A percentile compares a stretch with the other conserved stretches of the same genome.
Conservation (phyloP, 2,113 vertebrate species). For the Corythaeola cristata region DNA sequence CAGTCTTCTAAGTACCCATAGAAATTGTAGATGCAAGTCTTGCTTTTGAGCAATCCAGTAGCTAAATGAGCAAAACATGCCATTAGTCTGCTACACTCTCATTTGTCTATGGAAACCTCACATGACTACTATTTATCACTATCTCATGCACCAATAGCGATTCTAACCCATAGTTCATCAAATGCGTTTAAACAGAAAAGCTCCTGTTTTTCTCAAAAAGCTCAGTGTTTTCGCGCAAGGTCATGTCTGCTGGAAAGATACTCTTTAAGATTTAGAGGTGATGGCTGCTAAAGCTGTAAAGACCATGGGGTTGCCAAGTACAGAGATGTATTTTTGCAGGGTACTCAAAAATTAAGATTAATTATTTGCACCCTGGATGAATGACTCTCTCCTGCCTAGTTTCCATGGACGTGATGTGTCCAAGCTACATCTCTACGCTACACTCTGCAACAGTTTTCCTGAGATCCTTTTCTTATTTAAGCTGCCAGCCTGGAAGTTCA, state of each 20-base stretch:
- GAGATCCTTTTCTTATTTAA: background rate
- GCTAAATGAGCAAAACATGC: background rate
- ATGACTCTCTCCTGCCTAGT: background rate
- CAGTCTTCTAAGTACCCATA: background rate
- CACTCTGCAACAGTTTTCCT: background rate
- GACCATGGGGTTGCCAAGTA: background rate
- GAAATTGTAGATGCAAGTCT: background rate
- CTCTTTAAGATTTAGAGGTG: background rate
- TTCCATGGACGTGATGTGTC: background rate
- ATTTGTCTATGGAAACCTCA: background rate
- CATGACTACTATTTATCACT: background rate
- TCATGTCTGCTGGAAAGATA: background rate
- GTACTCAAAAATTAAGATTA: background rate
- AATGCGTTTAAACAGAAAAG: background rate
- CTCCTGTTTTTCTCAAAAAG: background rate
- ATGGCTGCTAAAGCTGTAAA: background rate
- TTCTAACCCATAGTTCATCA: background rate
- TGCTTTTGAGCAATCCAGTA: background rate
- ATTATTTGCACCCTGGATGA: background rate
- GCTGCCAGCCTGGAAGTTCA: background rate
- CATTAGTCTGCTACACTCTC: background rate
- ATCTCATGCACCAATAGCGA: background rate
- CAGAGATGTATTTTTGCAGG: background rate
- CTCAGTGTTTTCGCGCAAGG: background rate
- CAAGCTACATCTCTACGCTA: background rate